These are phyloP conservation scores for Urophycis tenuis DNA, from an alignment of 2,797 vertebrate genomes.

Conservation along the genomic window DNA sequence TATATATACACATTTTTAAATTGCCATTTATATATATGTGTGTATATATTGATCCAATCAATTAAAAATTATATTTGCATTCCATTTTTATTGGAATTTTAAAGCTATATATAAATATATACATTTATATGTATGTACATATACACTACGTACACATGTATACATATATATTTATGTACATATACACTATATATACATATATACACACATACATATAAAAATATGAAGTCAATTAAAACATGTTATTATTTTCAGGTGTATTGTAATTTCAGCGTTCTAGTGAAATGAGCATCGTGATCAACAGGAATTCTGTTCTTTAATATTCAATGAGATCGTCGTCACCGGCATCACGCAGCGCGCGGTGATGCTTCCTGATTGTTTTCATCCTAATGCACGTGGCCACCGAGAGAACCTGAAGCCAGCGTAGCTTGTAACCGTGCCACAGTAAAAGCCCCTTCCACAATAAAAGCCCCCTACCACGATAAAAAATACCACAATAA, in stretches of 20 bases:
- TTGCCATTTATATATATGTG: too few relatives aligned
- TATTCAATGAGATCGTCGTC: not conserved
- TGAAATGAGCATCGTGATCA: not conserved
- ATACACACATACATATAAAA: too few relatives aligned
- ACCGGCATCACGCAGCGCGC: not conserved
- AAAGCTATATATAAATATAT: too few relatives aligned
- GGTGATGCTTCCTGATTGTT: not conserved
- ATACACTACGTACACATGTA: too few relatives aligned
- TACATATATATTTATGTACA: not conserved
- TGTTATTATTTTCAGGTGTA: not conserved
- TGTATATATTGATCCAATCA: too few relatives aligned
- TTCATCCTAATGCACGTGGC: not conserved
- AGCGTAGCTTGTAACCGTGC: too few relatives aligned
- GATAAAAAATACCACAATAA: too few relatives aligned
- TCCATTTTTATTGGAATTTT: too few relatives aligned
- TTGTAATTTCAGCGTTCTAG: not conserved
- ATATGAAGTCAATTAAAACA: not conserved
- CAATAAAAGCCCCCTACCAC: not conserved
- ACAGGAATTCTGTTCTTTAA: not conserved
- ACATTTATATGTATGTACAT: too few relatives aligned
- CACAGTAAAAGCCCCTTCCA: not conserved
- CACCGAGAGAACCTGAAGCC: too few relatives aligned
- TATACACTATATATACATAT: not conserved
- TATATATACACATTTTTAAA: too few relatives aligned
- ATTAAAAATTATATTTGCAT: too few relatives aligned